These are phyloP conservation scores for Lophotis ruficrista DNA, from an alignment of 2,113 vertebrate species.

Conservation along the genomic window DNA sequence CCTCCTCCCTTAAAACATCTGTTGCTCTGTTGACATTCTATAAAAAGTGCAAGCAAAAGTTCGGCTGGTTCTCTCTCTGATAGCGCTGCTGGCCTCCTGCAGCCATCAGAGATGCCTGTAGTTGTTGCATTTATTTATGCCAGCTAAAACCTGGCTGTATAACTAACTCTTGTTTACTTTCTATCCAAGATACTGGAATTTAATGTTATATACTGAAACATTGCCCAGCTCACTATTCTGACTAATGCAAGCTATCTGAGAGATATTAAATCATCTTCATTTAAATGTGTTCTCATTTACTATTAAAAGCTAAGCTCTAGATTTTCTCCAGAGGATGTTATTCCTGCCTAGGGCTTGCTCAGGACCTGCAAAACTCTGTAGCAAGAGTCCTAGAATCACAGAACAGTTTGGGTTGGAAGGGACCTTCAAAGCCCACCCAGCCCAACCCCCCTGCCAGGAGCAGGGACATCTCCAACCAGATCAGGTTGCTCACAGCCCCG, in stretches of 20 bases:
- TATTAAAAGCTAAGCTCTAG: neutral
- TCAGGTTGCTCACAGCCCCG: too few species aligned
- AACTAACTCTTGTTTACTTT: neutral
- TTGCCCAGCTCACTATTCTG: neutral
- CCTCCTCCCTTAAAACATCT: neutral
- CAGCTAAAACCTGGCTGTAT: neutral
- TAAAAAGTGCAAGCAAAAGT: neutral
- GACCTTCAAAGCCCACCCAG: too few species aligned
- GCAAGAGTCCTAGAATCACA: neutral
- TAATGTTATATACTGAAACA: neutral
- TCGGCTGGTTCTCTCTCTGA: neutral
- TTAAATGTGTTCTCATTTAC: neutral
- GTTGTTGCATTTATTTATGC: neutral
- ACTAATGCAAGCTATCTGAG: neutral
- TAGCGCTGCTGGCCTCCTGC: neutral
- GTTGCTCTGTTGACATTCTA: fast-evolving
- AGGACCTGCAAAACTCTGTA: too few species aligned
- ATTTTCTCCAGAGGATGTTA: neutral
- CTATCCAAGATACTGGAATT: neutral
- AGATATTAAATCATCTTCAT: neutral
- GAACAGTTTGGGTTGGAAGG: too few species aligned
- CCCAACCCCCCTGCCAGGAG: too few species aligned
- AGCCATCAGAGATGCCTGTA: neutral
- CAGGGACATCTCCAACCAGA: too few species aligned
- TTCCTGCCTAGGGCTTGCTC: neutral